Conservation (phyloP, 2,113 vertebrate genomes). For the Illadopsis cleaveri region DNA sequence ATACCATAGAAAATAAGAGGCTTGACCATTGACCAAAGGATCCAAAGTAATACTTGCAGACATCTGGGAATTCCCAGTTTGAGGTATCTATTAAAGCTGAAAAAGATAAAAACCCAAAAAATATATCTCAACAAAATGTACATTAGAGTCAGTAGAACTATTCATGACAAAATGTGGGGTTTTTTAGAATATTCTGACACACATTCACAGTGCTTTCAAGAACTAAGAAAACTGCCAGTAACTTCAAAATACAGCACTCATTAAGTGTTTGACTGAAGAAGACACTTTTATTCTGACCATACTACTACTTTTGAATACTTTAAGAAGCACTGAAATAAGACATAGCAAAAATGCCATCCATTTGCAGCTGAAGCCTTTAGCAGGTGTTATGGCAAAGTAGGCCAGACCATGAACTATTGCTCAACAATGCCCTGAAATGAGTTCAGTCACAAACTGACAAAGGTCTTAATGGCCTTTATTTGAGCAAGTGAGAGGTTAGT, state of each 20-base stretch:
- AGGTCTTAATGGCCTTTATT: neutral
- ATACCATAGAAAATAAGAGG: conserved; percentile 92
- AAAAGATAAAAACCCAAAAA: neutral
- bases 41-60: conserved; percentile 94
- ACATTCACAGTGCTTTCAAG: neutral
- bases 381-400: neutral
- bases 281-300: neutral
- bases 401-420: neutral
- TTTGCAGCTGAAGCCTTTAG: neutral
- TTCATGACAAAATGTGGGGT: neutral
- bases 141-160: neutral
- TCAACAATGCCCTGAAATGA: neutral
- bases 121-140: neutral
- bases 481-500: neutral
- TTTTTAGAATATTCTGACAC: neutral
- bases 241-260: neutral
- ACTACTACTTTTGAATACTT: neutral
- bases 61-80: conserved; percentile 95
- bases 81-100: conserved; percentile 84
- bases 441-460: neutral
- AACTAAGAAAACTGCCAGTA: neutral
- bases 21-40: conserved; percentile 93
- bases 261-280: neutral
- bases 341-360: neutral
- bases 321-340: neutral